Percentiles rank a stretch among this genome's conserved stretches.
Evolutionary conservation across 2,797 vertebrate species (phyloP).

Genomic region (Clarias fuscus): DNA sequence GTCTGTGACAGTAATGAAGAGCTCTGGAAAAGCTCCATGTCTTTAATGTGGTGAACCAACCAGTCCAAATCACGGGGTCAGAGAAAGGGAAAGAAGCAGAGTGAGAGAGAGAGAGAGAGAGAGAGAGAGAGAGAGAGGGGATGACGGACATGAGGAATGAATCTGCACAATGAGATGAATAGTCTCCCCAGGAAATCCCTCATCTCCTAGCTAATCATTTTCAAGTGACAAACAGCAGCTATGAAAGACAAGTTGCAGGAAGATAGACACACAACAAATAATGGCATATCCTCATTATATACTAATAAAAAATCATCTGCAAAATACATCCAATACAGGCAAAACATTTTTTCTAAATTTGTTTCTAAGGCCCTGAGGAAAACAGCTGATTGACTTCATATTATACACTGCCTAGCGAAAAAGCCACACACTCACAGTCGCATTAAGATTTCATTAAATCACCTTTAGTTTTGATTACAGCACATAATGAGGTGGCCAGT

Average conservation of each 20-base stretch:
- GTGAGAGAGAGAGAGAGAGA: neutral
- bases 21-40: constrained; percentile 54
- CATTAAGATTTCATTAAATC: too few species aligned
- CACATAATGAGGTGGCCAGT: too few species aligned
- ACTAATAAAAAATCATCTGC: neutral
- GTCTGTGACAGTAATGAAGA: constrained; percentile 60
- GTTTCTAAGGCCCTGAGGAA: neutral
- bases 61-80: constrained; percentile 15
- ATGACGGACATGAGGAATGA: constrained; percentile 30
- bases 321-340: neutral
- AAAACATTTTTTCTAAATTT: constrained; percentile 1
- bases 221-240: constrained; percentile 41
- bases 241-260: neutral
- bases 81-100: constrained; percentile 13
- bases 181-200: constrained; percentile 32
- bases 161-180: constrained; percentile 13
- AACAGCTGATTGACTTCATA: constrained; percentile 8
- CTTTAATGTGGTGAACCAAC: constrained; percentile 50
- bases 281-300: neutral
- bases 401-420: neutral
- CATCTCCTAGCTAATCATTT: constrained; percentile 36
- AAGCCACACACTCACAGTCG: too few species aligned
- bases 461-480: too few species aligned
- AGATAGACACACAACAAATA: neutral
- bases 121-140: neutral